phyloP scores from a whole-genome alignment of 23 tunicate genomes.

The Corella eumyota region DNA sequence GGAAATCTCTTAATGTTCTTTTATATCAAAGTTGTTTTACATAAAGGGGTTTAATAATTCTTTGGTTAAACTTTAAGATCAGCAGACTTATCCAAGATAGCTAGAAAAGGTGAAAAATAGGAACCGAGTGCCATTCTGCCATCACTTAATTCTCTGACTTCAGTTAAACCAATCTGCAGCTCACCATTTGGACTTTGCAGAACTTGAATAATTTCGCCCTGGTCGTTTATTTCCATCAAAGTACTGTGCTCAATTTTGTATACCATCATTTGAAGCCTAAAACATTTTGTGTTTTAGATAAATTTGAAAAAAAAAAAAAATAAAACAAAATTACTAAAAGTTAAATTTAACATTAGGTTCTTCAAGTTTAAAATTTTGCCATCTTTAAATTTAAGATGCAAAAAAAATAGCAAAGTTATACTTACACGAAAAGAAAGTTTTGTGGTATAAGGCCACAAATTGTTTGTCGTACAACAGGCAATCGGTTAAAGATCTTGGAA shows the following conservation, averaged over 20 bases:
- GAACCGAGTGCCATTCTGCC: slow-evolving; percentile 33
- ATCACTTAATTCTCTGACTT: slow-evolving; percentile 18
- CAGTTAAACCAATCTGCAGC: slow-evolving; percentile 2
- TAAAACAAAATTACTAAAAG: no score
- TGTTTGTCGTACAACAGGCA: background rate
- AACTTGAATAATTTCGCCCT: slow-evolving; percentile 9
- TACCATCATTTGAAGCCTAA: background rate
- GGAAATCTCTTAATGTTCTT: background rate
- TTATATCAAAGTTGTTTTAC: background rate
- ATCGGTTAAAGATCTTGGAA: background rate
- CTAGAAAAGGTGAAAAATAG: slow-evolving; percentile 9
- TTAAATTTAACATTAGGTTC: no score
- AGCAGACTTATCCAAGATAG: background rate
- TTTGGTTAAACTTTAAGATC: no score
- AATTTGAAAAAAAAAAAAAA: no score
- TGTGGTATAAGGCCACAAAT: background rate
- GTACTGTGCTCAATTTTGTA: background rate
- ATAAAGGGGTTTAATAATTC: background rate
- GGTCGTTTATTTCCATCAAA: slow-evolving; percentile 14
- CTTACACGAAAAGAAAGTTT: background rate
- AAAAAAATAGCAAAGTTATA: background rate
- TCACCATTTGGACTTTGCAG: slow-evolving; percentile 15
- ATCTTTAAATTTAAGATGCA: no score
- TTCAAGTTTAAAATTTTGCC: no score
- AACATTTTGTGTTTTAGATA: background rate